Conservation (phyloP, 2,797 vertebrate genomes). For the Pangasius macronema region DNA sequence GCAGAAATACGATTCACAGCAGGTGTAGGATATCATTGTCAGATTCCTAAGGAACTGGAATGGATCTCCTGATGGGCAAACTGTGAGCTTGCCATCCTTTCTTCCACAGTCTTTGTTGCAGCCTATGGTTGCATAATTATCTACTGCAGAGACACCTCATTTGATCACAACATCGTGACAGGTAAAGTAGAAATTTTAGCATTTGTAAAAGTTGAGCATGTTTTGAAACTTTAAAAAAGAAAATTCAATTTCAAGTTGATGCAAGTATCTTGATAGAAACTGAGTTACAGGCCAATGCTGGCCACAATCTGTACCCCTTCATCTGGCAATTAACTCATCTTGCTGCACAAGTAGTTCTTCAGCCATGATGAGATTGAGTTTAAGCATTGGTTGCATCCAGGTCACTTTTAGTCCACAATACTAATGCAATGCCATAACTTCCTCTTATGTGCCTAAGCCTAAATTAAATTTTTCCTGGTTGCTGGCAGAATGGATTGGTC, state of each 20-base stretch:
- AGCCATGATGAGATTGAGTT: neutral
- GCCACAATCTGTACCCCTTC: too few species aligned
- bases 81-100: slow-evolving; percentile 63
- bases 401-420: neutral
- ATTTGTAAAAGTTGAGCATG: neutral
- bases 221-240: neutral
- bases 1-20: slow-evolving; percentile 29
- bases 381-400: neutral
- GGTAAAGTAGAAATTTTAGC: slow-evolving; percentile 53
- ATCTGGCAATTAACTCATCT: neutral
- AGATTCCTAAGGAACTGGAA: slow-evolving; percentile 49
- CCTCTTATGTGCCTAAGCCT: neutral
- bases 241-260: neutral
- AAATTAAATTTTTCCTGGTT: neutral
- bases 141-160: slow-evolving; percentile 52
- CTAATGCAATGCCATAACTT: neutral
- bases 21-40: slow-evolving; percentile 28
- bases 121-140: slow-evolving; percentile 60
- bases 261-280: neutral
- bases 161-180: slow-evolving; percentile 62
- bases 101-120: slow-evolving; percentile 39
- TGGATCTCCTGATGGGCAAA: slow-evolving; percentile 63
- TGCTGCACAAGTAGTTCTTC: neutral
- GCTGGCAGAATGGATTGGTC: neutral
- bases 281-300: neutral